Evolutionary conservation across 2,888 invertebrate species (phyloP).

Genomic region (Agrenia bidenticulata): DNA sequence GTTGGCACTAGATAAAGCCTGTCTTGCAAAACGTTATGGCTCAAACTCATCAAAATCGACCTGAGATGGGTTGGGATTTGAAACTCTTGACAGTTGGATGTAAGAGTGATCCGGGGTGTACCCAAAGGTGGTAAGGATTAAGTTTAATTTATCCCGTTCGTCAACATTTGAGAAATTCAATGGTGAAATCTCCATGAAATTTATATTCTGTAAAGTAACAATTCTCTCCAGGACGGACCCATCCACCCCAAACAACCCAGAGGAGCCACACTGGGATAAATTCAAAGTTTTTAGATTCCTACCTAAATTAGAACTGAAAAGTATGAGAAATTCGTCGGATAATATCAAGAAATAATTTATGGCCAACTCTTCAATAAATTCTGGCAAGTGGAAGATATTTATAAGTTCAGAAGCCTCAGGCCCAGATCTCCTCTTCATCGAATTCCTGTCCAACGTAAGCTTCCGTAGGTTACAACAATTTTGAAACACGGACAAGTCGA

Average conservation of each 20-base stretch:
- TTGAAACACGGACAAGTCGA: conserved; percentile 36
- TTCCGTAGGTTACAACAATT: conserved; percentile 36
- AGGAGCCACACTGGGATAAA: conserved; percentile 43
- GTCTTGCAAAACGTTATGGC: conserved; percentile 18
- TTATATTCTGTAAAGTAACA: conserved; percentile 30
- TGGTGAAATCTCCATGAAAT: conserved; percentile 45
- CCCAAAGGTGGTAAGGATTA: conserved; percentile 46
- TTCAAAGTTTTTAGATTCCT: conserved; percentile 32
- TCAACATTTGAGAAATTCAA: conserved; percentile 37
- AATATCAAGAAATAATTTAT: conserved; percentile 47
- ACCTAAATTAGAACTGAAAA: conserved; percentile 23
- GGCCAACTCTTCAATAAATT: conserved; percentile 39
- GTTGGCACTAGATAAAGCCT: no score
- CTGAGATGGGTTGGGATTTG: conserved; percentile 13
- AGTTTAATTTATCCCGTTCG: conserved; percentile 36
- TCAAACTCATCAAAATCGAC: conserved; percentile 29
- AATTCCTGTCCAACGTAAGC: conserved; percentile 45
- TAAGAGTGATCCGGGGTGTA: conserved; percentile 42
- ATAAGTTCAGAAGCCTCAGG: conserved; percentile 34
- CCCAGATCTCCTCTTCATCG: conserved; percentile 25
- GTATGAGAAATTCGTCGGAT: conserved; percentile 41
- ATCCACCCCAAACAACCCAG: conserved; percentile 41
- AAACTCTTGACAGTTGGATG: conserved; percentile 37
- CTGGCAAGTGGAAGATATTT: conserved; percentile 43
- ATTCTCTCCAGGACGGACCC: conserved; percentile 45